Conservation (phyloP, 2,888 invertebrate genomes). For the Theodoxus fluviatilis region DNA sequence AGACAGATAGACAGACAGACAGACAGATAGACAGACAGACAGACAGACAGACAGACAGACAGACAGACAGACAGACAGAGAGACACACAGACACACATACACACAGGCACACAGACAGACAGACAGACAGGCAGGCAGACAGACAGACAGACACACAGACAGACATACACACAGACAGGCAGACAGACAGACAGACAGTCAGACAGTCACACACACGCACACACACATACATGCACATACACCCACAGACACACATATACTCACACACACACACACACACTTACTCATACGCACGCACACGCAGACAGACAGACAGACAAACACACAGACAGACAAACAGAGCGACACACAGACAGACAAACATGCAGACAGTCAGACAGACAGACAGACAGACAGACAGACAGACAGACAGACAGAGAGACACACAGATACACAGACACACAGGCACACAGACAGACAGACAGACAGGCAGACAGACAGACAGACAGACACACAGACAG, state of each 20-base stretch:
- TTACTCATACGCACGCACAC: background rate
- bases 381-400: constrained; percentile 5
- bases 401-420: background rate
- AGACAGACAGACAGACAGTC: constrained; percentile 18
- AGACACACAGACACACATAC: constrained; percentile 12
- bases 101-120: constrained; percentile 4
- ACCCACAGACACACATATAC: background rate
- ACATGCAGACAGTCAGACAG: constrained; percentile 9
- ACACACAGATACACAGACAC: background rate
- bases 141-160: constrained; percentile 19
- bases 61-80: background rate
- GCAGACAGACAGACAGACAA: background rate
- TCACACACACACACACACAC: constrained; percentile 16
- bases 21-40: background rate
- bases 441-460: background rate
- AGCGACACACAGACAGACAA: background rate
- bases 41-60: background rate
- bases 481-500: background rate
- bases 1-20: background rate
- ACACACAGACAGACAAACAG: background rate
- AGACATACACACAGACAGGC: background rate
- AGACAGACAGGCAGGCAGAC: background rate
- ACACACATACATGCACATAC: background rate
- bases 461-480: background rate
- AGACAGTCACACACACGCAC: constrained; percentile 10